Conservation (phyloP, 2,113 vertebrate species). For the Candoia aspera region DNA sequence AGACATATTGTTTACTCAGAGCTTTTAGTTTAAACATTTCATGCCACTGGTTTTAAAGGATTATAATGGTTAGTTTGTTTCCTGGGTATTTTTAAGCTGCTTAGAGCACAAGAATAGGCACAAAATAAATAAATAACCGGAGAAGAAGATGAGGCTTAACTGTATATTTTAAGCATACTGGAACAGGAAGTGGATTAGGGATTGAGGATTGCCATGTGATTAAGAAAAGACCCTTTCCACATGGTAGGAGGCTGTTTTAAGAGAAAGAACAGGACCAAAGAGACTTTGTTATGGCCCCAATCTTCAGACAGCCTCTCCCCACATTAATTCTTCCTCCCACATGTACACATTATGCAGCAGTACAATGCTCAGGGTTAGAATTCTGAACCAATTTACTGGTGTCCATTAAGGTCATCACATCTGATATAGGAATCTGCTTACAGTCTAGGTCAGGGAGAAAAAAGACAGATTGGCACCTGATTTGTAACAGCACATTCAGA, state of each 20-base stretch:
- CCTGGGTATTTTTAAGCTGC: no score
- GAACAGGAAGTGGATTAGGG: no score
- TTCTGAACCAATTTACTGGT: background rate
- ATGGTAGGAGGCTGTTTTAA: background rate
- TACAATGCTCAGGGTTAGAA: background rate
- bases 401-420: background rate
- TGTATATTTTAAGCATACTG: no score
- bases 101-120: no score
- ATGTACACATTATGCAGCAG: background rate
- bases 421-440: background rate
- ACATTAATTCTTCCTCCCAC: no score
- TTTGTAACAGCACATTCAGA: background rate
- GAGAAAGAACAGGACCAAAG: background rate
- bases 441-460: background rate
- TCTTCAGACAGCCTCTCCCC: background rate
- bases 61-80: no score
- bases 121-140: no score
- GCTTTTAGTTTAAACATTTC: no score
- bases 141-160: no score
- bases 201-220: no score
- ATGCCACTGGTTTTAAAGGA: no score
- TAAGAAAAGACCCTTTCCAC: background rate
- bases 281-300: background rate
- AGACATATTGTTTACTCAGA: no score
- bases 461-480: background rate